Conservation (phyloP, 2,797 vertebrate species). For the Eupleurogrammus muticus region DNA sequence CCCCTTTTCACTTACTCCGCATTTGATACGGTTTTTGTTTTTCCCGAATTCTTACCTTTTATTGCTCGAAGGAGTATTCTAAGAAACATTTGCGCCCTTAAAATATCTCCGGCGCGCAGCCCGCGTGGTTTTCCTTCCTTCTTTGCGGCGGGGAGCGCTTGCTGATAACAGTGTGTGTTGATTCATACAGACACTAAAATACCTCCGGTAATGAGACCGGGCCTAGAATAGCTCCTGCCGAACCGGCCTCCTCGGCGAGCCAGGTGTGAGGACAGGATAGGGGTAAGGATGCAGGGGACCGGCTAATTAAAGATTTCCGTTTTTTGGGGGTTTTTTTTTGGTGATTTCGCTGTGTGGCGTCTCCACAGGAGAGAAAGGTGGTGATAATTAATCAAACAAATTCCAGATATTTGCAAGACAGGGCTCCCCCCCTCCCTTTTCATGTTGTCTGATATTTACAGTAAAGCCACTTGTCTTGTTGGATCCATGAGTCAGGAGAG, state of each 20-base stretch:
- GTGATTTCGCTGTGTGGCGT: slow-evolving; percentile 67
- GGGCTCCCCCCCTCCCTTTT: slow-evolving; percentile 40
- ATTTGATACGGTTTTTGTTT: neutral
- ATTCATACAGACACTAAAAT: slow-evolving; percentile 51
- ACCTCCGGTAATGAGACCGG: slow-evolving; percentile 42
- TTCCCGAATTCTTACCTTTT: neutral
- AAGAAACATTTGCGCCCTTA: neutral
- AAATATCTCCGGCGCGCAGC: slow-evolving; percentile 16
- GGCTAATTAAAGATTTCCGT: slow-evolving; percentile 74
- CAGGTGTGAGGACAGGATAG: slow-evolving; percentile 65
- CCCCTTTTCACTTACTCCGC: slow-evolving; percentile 37
- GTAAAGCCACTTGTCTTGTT: slow-evolving; percentile 51
- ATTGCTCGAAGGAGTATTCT: slow-evolving; percentile 21
- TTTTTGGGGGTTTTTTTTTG: no score
- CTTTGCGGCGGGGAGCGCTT: slow-evolving; percentile 32
- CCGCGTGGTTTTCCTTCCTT: slow-evolving; percentile 10
- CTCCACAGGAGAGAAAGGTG: slow-evolving; percentile 60
- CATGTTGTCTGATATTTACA: slow-evolving; percentile 55
- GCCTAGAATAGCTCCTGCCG: slow-evolving; percentile 52
- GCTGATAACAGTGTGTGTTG: slow-evolving; percentile 40
- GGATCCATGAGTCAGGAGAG: slow-evolving; percentile 50
- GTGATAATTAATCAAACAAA: slow-evolving; percentile 74
- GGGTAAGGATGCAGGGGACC: slow-evolving; percentile 47
- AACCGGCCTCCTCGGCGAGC: slow-evolving; percentile 58
- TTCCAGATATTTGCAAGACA: slow-evolving; percentile 67